A percentile compares a stretch with the other conserved stretches of the same genome.
Evolutionary conservation across 2,797 vertebrate species (phyloP).

Genomic region (Sebastiscus tertius): DNA sequence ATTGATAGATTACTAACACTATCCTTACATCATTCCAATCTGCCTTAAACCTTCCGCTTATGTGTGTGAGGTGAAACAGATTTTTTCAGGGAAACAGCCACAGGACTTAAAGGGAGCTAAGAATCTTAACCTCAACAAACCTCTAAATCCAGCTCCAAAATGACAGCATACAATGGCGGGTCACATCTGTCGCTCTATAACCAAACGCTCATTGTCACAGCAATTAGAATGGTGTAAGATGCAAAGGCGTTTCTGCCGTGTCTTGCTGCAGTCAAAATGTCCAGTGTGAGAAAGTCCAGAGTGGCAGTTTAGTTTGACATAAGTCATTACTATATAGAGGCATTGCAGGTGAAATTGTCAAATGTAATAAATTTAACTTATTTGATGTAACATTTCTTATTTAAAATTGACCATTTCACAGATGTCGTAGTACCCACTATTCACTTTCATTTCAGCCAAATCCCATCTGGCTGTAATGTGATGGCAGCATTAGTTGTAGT

Average conservation of each 20-base stretch:
- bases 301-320: not conserved
- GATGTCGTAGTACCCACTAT: not conserved
- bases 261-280: too few relatives aligned
- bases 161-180: conserved; percentile 66
- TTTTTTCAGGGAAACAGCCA: conserved; percentile 81
- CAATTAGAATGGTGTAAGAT: not conserved
- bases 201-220: not conserved
- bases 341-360: not conserved
- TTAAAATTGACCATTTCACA: not conserved
- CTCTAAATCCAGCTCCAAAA: conserved; percentile 86
- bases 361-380: not conserved
- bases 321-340: not conserved
- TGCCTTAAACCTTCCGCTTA: conserved; percentile 79
- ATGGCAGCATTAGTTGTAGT: not conserved
- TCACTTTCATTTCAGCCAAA: not conserved
- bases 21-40: conserved; percentile 75
- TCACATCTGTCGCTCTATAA: not conserved
- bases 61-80: conserved; percentile 87
- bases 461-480: not conserved
- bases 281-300: not conserved
- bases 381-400: not conserved
- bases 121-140: conserved; percentile 90
- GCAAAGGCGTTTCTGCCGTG: not conserved
- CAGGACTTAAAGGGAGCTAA: conserved; percentile 85
- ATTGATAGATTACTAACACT: not conserved